A percentile compares a stretch with the other conserved stretches of the same genome.
phyloP scores from a whole-genome alignment of 2,888 invertebrate species.

The Physocephala rufipes region DNA sequence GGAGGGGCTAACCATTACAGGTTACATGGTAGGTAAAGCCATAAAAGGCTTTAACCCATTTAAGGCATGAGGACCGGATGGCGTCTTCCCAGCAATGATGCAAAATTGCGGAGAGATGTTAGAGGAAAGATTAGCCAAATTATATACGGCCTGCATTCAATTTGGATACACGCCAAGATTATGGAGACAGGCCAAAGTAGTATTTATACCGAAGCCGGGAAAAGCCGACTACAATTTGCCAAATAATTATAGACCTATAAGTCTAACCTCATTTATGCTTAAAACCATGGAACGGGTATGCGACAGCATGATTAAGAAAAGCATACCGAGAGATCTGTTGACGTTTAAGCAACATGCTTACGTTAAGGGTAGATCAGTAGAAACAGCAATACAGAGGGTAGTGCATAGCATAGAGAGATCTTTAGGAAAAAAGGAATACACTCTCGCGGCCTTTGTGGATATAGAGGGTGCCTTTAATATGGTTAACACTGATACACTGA shows the following conservation, averaged over 20 bases:
- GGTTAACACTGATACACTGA: neutral
- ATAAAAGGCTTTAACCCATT: neutral
- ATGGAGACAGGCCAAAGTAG: neutral
- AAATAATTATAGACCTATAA: neutral
- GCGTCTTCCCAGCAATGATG: neutral
- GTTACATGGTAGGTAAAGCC: neutral
- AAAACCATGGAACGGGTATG: neutral
- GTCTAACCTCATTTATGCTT: neutral
- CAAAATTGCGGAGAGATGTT: neutral
- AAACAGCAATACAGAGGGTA: no score
- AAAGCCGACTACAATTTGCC: neutral
- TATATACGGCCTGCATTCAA: neutral
- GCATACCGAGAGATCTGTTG: neutral
- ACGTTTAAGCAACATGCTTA: neutral
- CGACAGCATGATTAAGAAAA: neutral
- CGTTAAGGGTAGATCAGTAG: neutral
- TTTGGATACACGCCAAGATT: neutral
- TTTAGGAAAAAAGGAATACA: neutral
- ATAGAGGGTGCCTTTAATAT: neutral
- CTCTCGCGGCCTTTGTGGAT: neutral
- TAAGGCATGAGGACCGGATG: neutral
- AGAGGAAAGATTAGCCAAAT: neutral
- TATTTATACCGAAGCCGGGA: neutral
- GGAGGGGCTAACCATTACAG: neutral
- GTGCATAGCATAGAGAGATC: no score